Evolutionary conservation across 2,797 vertebrate species (phyloP).

Genomic region (Adelosebastes latens): DNA sequence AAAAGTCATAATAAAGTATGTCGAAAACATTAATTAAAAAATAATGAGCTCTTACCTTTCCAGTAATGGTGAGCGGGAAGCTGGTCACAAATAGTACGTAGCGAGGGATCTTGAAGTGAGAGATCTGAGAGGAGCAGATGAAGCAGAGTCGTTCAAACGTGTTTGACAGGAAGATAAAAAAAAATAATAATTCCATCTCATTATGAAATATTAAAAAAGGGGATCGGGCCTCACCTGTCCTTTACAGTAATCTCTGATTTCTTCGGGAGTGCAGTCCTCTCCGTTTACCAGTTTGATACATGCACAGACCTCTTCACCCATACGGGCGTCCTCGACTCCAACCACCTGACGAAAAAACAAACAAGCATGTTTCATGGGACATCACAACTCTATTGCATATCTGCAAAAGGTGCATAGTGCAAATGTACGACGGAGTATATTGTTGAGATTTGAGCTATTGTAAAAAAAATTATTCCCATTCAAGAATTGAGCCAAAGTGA

Average conservation of each 20-base stretch:
- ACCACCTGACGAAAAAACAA: slow-evolving; percentile 84
- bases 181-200: not conserved
- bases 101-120: slow-evolving; percentile 93
- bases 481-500: too few relatives aligned
- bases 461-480: too few relatives aligned
- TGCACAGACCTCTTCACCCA: slow-evolving; percentile 96
- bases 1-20: too few relatives aligned
- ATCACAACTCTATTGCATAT: too few relatives aligned
- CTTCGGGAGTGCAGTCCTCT: slow-evolving; percentile 82
- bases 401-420: too few relatives aligned
- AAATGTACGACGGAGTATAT: too few relatives aligned
- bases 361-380: not conserved
- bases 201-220: not conserved
- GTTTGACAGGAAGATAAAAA: not conserved
- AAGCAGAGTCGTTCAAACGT: not conserved
- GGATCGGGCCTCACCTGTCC: slow-evolving; percentile 83
- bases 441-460: too few relatives aligned
- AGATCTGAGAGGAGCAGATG: slow-evolving; percentile 82
- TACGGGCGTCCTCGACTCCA: slow-evolving; percentile 87
- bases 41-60: slow-evolving; percentile 85
- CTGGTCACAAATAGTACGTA: slow-evolving; percentile 86
- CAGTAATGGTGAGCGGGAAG: slow-evolving; percentile 89
- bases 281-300: slow-evolving; percentile 85
- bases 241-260: slow-evolving; percentile 90
- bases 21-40: too few relatives aligned